These are phyloP conservation scores for Cryptomyrus ogoouensis DNA, from an alignment of 2,113 vertebrate species.

Conservation along the genomic window DNA sequence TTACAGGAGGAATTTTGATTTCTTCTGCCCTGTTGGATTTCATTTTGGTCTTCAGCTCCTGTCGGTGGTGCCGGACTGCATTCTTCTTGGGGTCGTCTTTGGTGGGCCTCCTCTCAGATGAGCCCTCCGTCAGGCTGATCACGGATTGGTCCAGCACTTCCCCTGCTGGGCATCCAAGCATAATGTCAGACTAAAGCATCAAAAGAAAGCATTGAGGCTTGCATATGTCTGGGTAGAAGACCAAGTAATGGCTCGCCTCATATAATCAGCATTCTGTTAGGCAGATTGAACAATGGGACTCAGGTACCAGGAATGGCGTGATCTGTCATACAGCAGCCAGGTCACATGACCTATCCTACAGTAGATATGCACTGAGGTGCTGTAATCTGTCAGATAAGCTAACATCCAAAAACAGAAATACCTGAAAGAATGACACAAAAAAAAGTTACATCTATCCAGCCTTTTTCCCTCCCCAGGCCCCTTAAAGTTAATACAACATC, in stretches of 20 bases:
- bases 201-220: not conserved
- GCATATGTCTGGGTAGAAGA: not conserved
- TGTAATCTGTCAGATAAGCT: not conserved
- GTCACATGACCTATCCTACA: not conserved
- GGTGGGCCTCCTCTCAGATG: constrained; percentile 39
- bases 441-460: not conserved
- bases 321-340: not conserved
- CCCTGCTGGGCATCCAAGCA: constrained; percentile 31
- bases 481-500: not conserved
- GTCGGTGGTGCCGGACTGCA: constrained; percentile 36
- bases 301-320: not conserved
- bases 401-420: not conserved
- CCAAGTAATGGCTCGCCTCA: not conserved
- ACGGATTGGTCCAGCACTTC: constrained; percentile 40
- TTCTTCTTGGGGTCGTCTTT: constrained; percentile 47
- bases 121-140: constrained; percentile 41
- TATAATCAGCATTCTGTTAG: not conserved
- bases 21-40: constrained; percentile 44
- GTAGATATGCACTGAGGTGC: not conserved
- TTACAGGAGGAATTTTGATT: constrained; percentile 29
- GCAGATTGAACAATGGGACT: not conserved
- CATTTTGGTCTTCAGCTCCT: constrained; percentile 47
- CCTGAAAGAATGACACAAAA: not conserved
- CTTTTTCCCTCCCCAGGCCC: not conserved
- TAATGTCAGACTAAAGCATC: not conserved